Percentiles rank a stretch among this genome's conserved stretches.
Conservation (phyloP, 2,797 vertebrate species). For the Helarctos malayanus region DNA sequence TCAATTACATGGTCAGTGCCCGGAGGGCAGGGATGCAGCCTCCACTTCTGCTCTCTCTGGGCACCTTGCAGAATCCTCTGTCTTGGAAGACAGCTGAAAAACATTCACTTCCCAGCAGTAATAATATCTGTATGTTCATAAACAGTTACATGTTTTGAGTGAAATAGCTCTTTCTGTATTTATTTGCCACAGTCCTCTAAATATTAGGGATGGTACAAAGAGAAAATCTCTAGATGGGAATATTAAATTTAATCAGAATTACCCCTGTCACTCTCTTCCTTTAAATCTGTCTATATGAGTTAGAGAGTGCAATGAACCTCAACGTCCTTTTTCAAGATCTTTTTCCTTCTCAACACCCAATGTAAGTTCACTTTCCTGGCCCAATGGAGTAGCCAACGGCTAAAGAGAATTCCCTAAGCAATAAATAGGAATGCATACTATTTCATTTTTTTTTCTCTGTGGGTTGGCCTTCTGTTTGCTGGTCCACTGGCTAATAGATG, state of each 20-base stretch:
- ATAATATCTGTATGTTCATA: not conserved
- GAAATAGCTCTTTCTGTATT: not conserved
- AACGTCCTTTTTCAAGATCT: not conserved
- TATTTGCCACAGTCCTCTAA: not conserved
- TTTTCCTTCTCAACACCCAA: not conserved
- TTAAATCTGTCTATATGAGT: not conserved
- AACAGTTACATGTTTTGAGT: not conserved
- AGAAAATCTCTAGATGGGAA: not conserved
- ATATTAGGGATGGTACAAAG: not conserved
- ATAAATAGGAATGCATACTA: not conserved
- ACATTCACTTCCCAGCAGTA: not conserved
- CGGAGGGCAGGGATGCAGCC: not conserved
- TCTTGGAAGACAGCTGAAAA: not conserved
- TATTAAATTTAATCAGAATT: not conserved
- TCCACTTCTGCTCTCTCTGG: not conserved
- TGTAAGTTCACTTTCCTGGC: not conserved
- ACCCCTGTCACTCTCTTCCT: not conserved
- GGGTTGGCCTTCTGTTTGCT: not conserved
- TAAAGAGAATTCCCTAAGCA: not conserved
- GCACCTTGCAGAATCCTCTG: not conserved
- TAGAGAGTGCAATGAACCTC: not conserved
- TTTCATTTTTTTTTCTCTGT: not conserved
- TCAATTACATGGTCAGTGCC: not conserved
- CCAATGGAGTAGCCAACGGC: not conserved
- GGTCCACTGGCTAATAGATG: not conserved